These are phyloP conservation scores for Heterodera filipjevi DNA, from an alignment of 2,888 invertebrate genomes.

Conservation along the genomic window DNA sequence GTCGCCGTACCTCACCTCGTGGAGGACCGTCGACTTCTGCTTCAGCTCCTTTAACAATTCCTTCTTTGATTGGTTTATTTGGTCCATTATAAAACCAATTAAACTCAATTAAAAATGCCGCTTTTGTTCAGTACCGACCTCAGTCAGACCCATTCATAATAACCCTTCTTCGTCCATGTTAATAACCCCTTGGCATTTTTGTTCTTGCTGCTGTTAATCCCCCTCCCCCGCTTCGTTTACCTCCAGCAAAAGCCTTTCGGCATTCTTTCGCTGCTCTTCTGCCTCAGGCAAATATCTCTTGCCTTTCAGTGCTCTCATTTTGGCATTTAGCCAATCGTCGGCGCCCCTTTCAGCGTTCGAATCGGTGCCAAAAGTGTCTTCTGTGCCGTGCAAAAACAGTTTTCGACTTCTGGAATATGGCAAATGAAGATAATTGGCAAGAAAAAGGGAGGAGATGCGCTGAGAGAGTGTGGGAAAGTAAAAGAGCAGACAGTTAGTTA, in stretches of 20 bases:
- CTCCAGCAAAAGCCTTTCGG: constrained; percentile 66
- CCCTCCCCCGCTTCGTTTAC: constrained; percentile 29
- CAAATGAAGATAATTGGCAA: no score
- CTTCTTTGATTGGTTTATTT: neutral
- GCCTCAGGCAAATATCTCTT: constrained; percentile 55
- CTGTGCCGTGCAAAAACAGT: constrained; percentile 38
- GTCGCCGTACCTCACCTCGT: constrained; percentile 38
- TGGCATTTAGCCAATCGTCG: constrained; percentile 62
- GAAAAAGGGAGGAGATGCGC: no score
- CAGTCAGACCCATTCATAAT: no score
- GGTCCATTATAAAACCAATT: no score
- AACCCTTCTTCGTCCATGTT: no score
- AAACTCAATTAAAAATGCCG: no score
- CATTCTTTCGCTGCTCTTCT: constrained; percentile 46
- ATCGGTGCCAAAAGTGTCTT: constrained; percentile 14
- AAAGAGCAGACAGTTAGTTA: no score
- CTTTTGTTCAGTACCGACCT: no score
- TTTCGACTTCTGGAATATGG: constrained; percentile 34
- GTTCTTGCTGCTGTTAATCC: no score
- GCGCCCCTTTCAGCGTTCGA: constrained; percentile 36
- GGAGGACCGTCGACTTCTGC: constrained; percentile 45
- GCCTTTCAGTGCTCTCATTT: constrained; percentile 52
- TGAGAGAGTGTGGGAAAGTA: no score
- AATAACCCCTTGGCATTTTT: no score
- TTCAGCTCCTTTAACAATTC: constrained; percentile 51